Conservation (phyloP, 2,797 vertebrate genomes). For the Sebastiscus albofasciatus region DNA sequence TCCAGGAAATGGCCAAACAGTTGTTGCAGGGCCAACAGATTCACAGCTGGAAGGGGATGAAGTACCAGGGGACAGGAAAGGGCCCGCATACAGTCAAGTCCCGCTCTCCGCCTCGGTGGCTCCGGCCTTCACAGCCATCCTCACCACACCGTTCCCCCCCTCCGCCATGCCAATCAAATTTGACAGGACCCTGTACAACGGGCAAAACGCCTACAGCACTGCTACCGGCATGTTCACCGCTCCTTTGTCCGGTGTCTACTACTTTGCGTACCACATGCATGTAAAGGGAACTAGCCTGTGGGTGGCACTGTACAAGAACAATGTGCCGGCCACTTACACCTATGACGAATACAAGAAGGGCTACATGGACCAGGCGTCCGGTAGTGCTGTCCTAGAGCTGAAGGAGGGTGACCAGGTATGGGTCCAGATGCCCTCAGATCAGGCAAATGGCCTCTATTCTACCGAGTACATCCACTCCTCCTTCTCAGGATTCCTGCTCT, state of each 20-base stretch:
- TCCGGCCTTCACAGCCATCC: slow-evolving; percentile 96
- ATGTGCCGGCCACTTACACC: slow-evolving; percentile 98
- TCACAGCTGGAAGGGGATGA: slow-evolving; percentile 89
- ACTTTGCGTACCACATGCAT: slow-evolving; percentile 98
- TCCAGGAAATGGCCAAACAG: slow-evolving; percentile 89
- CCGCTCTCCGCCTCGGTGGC: slow-evolving; percentile 89
- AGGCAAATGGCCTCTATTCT: slow-evolving; percentile 98
- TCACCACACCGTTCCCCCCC: slow-evolving; percentile 94
- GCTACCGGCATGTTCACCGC: slow-evolving; percentile 95
- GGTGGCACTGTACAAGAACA: slow-evolving; percentile 99
- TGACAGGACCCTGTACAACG: slow-evolving; percentile 97
- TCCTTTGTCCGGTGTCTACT: slow-evolving; percentile 94
- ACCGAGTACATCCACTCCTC: slow-evolving; percentile 99
- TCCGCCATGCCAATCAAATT: slow-evolving; percentile 97
- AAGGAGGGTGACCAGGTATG: slow-evolving; percentile 97
- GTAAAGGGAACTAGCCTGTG: slow-evolving; percentile 98
- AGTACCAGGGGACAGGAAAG: slow-evolving; percentile 87
- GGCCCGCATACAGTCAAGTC: slow-evolving; percentile 87
- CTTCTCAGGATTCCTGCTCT: slow-evolving; percentile 98
- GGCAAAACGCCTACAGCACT: slow-evolving; percentile 94
- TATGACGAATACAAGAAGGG: slow-evolving; percentile 99
- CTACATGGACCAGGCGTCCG: slow-evolving; percentile 99
- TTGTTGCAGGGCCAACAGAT: slow-evolving; percentile 87
- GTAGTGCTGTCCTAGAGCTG: slow-evolving; percentile 96
- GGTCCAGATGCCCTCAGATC: slow-evolving; percentile 99